Percentiles rank a stretch among this genome's conserved stretches.
phyloP scores from a whole-genome alignment of 2,888 invertebrate genomes.

The Drosophila quinaria region DNA sequence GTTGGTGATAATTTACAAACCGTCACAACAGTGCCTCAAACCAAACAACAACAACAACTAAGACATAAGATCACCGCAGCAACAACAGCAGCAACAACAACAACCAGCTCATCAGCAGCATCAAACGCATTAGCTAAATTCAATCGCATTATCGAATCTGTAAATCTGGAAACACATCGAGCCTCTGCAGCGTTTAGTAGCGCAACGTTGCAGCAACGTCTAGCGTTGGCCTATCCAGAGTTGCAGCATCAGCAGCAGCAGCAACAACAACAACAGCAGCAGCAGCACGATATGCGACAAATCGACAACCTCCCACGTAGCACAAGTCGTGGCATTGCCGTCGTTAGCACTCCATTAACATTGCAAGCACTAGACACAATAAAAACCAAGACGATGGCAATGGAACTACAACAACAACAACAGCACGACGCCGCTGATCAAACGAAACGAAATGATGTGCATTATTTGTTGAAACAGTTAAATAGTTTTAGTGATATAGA shows the following conservation, averaged over 20 bases:
- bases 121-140: conserved; percentile 86
- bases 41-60: conserved; percentile 74
- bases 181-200: conserved; percentile 67
- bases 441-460: conserved; percentile 86
- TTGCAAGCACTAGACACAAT: conserved; percentile 74
- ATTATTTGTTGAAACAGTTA: conserved; percentile 86
- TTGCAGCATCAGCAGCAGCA: conserved; percentile 65
- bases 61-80: conserved; percentile 79
- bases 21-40: conserved; percentile 85
- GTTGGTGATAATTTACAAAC: conserved; percentile 83
- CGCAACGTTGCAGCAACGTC: conserved; percentile 74
- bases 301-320: conserved; percentile 75
- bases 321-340: conserved; percentile 73
- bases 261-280: conserved; percentile 37
- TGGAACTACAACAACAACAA: conserved; percentile 34
- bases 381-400: conserved; percentile 62
- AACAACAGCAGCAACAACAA: conserved; percentile 69
- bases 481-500: conserved; percentile 86
- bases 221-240: conserved; percentile 78
- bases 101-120: conserved; percentile 76
- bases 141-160: conserved; percentile 85
- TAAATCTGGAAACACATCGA: conserved; percentile 75
- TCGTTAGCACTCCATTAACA: conserved; percentile 82
- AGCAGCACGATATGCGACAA: conserved; percentile 60
- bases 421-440: conserved; percentile 84